Evolutionary conservation across 1,140 invertebrate genomes (phyloP), one percentile per base, ranked within the genome.

Genomic region (Magallana ariakensis): DNA sequence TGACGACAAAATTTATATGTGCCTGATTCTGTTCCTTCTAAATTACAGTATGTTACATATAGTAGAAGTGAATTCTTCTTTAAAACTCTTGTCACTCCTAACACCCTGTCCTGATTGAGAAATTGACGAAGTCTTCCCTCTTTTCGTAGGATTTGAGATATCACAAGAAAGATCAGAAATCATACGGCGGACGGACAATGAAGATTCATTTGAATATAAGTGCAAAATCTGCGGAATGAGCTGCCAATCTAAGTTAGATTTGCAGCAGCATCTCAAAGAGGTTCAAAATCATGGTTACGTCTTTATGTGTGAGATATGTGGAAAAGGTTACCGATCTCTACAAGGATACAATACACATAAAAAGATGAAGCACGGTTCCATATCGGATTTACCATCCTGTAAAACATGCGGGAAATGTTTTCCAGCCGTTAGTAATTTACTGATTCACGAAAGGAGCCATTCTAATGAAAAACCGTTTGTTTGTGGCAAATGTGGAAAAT

Each of bases 241-340:
- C 26, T 75, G 66, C 33, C 22, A 19, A 13, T 75, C 66, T 26
- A 75, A 75, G 15, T 19, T 26, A 26, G 66, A 75, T 11, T 26
- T 75, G 22, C 33, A 11, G 9, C 66, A 75, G 22, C 66, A 75
- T 75, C 26, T 75, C 22, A 75, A 33, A 75, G 7, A 26, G 9
- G 66, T 75, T 33, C 33, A 26, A 2, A 75, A 75, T 75, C 66
- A 75, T 13, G 66, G 66, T 7, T 75, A 75, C 26, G 15, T 19
- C 26, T 13, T 66, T 54, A 82, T 82, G 53, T 88, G 87, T 84
- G 80, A 55, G 15, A 22, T 54, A 3, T 88, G 87, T 84, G 66
- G 85, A 26, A 88, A 88, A 84, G 87, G 87, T 26, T 88, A 86
- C 46, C 75, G 75, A 46, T 88, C 87, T 22, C 66, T 15, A 26